These are phyloP conservation scores for Andrena dorsata DNA, from an alignment of 2,888 invertebrate genomes.

Conservation along the genomic window DNA sequence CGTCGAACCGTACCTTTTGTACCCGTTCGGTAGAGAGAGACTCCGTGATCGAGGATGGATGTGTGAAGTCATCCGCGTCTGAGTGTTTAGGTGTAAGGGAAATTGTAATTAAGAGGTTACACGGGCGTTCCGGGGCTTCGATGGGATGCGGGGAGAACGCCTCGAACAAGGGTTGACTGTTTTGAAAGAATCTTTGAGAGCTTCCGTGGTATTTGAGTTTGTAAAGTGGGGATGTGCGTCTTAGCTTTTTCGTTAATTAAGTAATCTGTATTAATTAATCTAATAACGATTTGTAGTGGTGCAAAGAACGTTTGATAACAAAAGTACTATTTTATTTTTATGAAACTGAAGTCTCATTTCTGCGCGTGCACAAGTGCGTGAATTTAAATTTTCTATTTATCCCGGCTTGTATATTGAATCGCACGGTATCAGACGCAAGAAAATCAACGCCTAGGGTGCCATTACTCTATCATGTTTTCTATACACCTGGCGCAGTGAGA, in stretches of 20 bases:
- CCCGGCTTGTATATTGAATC: no score
- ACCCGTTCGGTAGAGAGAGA: constrained; percentile 30
- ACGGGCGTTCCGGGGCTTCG: constrained; percentile 6
- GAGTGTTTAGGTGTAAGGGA: constrained; percentile 41
- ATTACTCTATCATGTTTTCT: no score
- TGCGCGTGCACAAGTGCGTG: not conserved
- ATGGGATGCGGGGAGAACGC: not conserved
- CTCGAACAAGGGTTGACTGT: not conserved
- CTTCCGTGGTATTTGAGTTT: not conserved
- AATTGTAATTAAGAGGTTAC: constrained; percentile 35
- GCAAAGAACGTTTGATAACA: not conserved
- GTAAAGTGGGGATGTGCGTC: not conserved
- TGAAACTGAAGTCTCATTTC: not conserved
- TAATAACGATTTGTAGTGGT: no score
- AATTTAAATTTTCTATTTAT: not conserved
- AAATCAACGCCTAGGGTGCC: no score
- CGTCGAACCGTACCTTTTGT: constrained; percentile 53
- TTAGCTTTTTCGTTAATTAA: no score
- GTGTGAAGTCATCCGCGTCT: constrained; percentile 36
- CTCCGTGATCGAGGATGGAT: constrained; percentile 37
- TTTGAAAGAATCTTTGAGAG: constrained; percentile 2
- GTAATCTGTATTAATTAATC: no score
- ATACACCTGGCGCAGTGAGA: not conserved
- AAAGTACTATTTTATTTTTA: not conserved
- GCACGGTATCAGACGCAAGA: no score